phyloP scores from a whole-genome alignment of 2,797 vertebrate species.

The Garrulus glandarius region DNA sequence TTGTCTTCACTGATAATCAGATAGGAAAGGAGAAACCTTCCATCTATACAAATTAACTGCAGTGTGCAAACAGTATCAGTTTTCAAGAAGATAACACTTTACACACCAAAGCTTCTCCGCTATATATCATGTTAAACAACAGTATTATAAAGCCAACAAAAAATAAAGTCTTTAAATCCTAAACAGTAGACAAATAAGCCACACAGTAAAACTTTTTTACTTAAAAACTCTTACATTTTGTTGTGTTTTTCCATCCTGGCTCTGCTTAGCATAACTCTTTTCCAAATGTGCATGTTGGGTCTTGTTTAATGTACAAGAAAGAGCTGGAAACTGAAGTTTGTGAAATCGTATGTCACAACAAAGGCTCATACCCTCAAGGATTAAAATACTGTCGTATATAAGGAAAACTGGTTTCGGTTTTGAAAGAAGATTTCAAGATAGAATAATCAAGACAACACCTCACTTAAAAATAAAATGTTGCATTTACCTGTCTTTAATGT shows the following conservation, averaged over 20 bases:
- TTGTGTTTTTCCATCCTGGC: background rate
- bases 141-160: background rate
- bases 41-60: background rate
- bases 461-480: background rate
- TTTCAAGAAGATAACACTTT: background rate
- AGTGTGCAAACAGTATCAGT: background rate
- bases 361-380: background rate
- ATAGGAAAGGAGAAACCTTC: background rate
- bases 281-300: background rate
- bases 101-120: background rate
- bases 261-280: background rate
- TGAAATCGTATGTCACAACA: background rate
- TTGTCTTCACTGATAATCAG: background rate
- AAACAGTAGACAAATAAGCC: background rate
- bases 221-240: background rate
- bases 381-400: background rate
- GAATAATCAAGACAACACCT: background rate
- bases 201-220: background rate
- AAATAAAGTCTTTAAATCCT: background rate
- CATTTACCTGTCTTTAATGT: slow-evolving; percentile 79
- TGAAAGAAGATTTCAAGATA: background rate
- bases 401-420: background rate
- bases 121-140: background rate
- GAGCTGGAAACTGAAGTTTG: background rate
- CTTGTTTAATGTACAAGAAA: background rate